A percentile compares a stretch with the other conserved stretches of the same genome.
Conservation (phyloP, 2,113 vertebrate species). For the Amblyopsis rosae region DNA sequence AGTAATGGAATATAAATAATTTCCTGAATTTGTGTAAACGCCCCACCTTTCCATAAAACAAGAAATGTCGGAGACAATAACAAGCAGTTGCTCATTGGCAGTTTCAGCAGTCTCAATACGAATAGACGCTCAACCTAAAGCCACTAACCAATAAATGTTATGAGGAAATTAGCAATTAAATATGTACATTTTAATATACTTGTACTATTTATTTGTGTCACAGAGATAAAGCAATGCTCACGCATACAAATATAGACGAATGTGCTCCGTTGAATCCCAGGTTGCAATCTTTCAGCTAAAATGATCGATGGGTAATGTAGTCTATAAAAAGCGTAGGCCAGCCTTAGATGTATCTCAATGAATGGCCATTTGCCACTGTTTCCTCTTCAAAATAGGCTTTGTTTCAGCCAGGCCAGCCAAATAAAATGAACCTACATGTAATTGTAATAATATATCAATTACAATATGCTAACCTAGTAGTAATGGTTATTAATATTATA, state of each 20-base stretch:
- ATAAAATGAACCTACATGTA: too few species aligned
- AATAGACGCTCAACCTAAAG: background rate
- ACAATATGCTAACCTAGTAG: too few species aligned
- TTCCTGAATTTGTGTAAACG: constrained; percentile 49
- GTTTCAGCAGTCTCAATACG: constrained; percentile 6
- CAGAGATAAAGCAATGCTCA: background rate
- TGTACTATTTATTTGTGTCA: background rate
- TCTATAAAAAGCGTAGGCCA: constrained; percentile 3
- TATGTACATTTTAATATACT: too few species aligned
- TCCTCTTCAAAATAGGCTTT: too few species aligned
- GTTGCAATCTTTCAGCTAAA: background rate
- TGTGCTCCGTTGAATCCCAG: background rate
- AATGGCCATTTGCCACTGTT: too few species aligned
- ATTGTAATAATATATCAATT: too few species aligned
- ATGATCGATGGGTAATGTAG: constrained; percentile 69
- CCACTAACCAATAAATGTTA: background rate
- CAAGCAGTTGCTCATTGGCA: constrained; percentile 67
- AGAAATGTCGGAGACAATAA: constrained; percentile 48
- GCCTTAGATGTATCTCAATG: too few species aligned
- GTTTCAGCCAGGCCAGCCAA: too few species aligned
- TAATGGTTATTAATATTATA: too few species aligned
- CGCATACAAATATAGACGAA: background rate
- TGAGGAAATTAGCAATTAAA: background rate
- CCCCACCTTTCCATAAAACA: constrained; percentile 39
- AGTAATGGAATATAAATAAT: constrained; percentile 25